Evolutionary conservation across 2,113 vertebrate species (phyloP).

Genomic region (Cottus gobio): DNA sequence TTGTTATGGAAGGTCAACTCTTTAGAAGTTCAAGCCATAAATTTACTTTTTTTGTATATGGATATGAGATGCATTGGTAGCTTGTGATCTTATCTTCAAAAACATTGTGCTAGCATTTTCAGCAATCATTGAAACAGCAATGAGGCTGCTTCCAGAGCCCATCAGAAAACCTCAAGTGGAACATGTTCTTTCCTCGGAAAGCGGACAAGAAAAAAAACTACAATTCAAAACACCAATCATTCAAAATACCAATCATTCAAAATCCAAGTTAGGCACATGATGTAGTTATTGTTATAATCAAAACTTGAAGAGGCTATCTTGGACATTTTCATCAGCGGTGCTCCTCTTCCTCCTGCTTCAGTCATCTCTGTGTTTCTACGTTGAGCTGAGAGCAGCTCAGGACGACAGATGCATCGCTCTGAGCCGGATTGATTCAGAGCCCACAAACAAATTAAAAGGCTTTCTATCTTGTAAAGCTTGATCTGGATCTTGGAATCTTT

Average conservation of each 20-base stretch:
- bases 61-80: background rate
- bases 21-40: background rate
- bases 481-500: constrained; percentile 25
- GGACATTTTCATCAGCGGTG: constrained; percentile 10
- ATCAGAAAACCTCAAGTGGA: background rate
- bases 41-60: background rate
- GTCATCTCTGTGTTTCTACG: constrained; percentile 4
- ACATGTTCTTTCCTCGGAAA: background rate
- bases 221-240: background rate
- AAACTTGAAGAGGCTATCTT: constrained; percentile 15
- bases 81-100: background rate
- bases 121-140: background rate
- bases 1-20: background rate
- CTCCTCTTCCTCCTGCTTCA: background rate
- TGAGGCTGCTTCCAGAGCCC: background rate
- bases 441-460: constrained; percentile 53
- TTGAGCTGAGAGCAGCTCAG: background rate
- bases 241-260: background rate
- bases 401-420: constrained; percentile 21
- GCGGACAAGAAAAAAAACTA: background rate
- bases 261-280: background rate
- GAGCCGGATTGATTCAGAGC: constrained; percentile 45
- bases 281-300: constrained; percentile 16
- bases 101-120: background rate
- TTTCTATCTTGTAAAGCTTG: constrained; percentile 49